Conservation (phyloP, 2,888 invertebrate species). For the Tenthredo notha region DNA sequence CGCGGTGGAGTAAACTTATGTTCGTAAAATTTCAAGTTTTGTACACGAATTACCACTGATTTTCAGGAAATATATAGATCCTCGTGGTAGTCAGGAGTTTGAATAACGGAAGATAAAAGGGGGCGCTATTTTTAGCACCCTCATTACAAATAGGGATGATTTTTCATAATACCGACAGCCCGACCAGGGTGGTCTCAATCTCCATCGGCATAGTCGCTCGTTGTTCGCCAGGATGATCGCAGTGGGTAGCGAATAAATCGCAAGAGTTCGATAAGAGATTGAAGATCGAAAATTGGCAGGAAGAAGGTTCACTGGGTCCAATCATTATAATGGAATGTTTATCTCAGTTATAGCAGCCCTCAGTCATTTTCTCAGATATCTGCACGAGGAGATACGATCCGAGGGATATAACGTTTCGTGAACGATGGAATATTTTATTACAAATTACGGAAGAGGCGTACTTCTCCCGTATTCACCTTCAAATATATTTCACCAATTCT, state of each 20-base stretch:
- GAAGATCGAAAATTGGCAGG: conserved; percentile 51
- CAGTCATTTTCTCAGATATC: conserved; percentile 45
- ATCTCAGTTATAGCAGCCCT: conserved; percentile 47
- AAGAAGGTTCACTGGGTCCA: conserved; percentile 50
- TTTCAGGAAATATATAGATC: neutral
- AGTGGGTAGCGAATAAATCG: conserved; percentile 40
- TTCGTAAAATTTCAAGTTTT: neutral
- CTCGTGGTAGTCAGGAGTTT: neutral
- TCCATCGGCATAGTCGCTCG: neutral
- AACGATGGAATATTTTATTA: conserved; percentile 51
- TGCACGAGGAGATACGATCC: conserved; percentile 55
- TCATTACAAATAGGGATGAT: conserved; percentile 22
- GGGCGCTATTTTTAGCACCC: conserved; percentile 31
- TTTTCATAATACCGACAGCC: conserved; percentile 7
- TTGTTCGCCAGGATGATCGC: conserved; percentile 1
- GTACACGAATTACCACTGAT: neutral
- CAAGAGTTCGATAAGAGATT: conserved; percentile 41
- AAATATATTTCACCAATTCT: neutral
- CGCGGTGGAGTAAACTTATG: neutral
- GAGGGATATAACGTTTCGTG: conserved; percentile 20
- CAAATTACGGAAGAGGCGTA: conserved; percentile 29
- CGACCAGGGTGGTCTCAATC: conserved; percentile 21
- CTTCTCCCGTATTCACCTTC: neutral
- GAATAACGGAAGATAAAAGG: neutral
- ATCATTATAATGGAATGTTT: conserved; percentile 56